Base-by-base conservation (phyloP, 2,113 vertebrate genomes). In the Rhinopomastus cyanomelas region DNA sequence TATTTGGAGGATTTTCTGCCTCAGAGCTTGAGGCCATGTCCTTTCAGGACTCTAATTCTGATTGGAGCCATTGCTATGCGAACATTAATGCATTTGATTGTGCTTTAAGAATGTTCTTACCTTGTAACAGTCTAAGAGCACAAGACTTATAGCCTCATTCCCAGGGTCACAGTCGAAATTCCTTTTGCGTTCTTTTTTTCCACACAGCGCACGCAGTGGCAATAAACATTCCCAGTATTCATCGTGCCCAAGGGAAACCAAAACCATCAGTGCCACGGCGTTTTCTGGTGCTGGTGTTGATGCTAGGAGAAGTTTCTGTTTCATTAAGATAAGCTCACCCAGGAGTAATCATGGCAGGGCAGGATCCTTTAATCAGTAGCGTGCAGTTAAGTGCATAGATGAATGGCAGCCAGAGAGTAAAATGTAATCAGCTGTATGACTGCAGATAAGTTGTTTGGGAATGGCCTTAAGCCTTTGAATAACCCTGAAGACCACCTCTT, bases 121-220 rank as follows among this genome's bases (percentile, higher is more conserved):
- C 86, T 75, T 57, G 39, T 30, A 18, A 42, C 39, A 23, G 25
- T 65, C 75, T 29, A 44, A 57, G 55, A 59, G 21, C 65, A 88
- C 0, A 2, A 75, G 69, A 68, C 77, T 64, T 72, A 60, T 75
- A 68, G 61, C 69, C 78, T 62, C 0, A 0, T 86, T 88, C 59
- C 77, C 69, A 66, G 78, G 49, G 57, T 77, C 65, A 30, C 59
- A 59, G n/a, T 73, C 62, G 84, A 51, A 94, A 91, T 90, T 79
- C 69, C 64, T 75, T 72, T 67, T 62, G 30, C 59, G 42, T 74
- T 82, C 56, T 66, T 93, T 80, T 89, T 91, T 72, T 23, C 66
- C 61, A 76, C 36, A 19, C 8, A 61, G 30, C 4, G 5, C 34
- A 22, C 34, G 42, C 32, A 51, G 21, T 34, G 53, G 39, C 55